Conservation (phyloP, 2,888 invertebrate genomes). For the Drosophila anomelani region DNA sequence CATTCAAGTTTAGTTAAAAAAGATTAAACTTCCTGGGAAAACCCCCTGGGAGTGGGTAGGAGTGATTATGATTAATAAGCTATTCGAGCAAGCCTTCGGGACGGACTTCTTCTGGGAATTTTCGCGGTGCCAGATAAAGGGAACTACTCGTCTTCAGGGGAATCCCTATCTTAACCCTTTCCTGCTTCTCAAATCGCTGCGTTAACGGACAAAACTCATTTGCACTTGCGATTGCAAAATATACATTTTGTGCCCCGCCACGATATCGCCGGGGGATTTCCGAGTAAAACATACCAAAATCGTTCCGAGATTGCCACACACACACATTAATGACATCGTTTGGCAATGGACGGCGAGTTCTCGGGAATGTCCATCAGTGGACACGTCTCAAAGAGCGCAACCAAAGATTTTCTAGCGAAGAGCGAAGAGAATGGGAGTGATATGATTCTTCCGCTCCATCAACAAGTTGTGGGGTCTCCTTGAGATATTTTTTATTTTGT, state of each 20-base stretch:
- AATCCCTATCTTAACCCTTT: constrained; percentile 21
- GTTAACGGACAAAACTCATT: constrained; percentile 32
- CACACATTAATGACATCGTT: constrained; percentile 62
- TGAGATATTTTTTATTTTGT: constrained; percentile 2
- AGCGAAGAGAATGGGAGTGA: constrained; percentile 19
- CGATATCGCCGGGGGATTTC: constrained; percentile 22
- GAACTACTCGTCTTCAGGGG: constrained; percentile 14
- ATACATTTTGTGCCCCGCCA: not conserved
- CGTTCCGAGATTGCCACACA: constrained; percentile 57
- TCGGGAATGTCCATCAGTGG: constrained; percentile 73
- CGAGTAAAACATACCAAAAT: constrained; percentile 52
- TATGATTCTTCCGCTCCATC: constrained; percentile 57
- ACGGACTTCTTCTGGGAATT: constrained; percentile 20
- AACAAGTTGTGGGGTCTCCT: constrained; percentile 63
- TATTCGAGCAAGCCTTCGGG: not conserved
- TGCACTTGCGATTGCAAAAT: constrained; percentile 41
- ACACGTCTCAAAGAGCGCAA: constrained; percentile 24
- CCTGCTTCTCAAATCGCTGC: constrained; percentile 5
- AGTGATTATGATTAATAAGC: constrained; percentile 13
- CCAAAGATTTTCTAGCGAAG: constrained; percentile 62
- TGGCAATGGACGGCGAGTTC: constrained; percentile 66
- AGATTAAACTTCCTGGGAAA: constrained; percentile 1
- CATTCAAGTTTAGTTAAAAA: not conserved
- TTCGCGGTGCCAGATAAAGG: constrained; percentile 19
- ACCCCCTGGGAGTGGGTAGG: not conserved